Evolutionary conservation across 1,140 invertebrate genomes (phyloP), one percentile per base, ranked within the genome.

Genomic region (Monomorium pharaonis): DNA sequence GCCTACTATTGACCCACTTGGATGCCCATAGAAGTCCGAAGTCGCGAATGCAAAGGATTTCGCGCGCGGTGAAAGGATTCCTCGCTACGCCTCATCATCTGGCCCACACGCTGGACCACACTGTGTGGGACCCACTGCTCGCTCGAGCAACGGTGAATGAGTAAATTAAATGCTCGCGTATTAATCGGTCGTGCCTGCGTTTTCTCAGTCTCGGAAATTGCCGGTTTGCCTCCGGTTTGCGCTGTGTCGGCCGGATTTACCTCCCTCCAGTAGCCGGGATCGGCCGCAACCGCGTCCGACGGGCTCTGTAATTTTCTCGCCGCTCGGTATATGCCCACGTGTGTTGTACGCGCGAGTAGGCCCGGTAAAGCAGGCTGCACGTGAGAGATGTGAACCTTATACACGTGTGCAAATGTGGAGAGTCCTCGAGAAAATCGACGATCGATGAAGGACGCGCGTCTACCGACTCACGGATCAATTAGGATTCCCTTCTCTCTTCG

Each of bases 261-360:
- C 65, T 72, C 33, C 58, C 85, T 67, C 42, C 88, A 56, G 49
- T 84, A 86, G 88, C 88, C 84, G 78, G 85, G 86, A 18, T 89
- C 84, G 86, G 83, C 65, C 62, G 76, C 86, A n/a, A 84, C 33
- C 27, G 7, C 33, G 84, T 51, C 63, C 72, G 56, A 16, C 67
- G 69, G 27, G 58, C 83, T 93, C 92, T 94, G 92, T 94, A 94
- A 94, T 94, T 90, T 94, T 90, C 91, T 92, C 86, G 89, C 93
- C 94, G 93, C 93, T 85, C 86, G 84, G 75, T 89, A 80, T 87
- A 89, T 87, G 75, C 86, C 89, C 89, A 88, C 89, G 89, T 90
- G 84, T 81, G 69, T 54, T n/a, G n/a, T n/a, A n/a, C n/a, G n/a
- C n/a, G 56, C 58, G 42, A 63, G 56, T 24, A 54, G 30, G 56